These are phyloP conservation scores for Tetranychus cinnabarinus DNA, from an alignment of 1,140 invertebrate genomes.

Conservation along the genomic window DNA sequence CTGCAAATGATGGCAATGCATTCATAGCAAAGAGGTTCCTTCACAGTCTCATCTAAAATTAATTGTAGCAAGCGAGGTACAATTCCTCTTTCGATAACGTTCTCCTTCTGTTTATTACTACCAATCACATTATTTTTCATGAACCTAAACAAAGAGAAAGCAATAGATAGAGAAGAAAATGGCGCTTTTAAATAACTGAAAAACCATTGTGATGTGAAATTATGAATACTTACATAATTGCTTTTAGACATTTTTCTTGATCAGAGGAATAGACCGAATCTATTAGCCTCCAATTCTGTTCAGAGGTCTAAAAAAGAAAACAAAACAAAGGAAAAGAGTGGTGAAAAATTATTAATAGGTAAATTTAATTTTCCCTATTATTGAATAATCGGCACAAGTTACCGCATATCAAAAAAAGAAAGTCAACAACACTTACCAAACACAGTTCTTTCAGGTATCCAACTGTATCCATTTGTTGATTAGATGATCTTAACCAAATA, in stretches of 20 bases:
- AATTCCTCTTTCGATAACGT: slow-evolving; percentile 58
- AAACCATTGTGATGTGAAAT: background rate
- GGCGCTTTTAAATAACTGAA: background rate
- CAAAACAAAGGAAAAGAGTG: background rate
- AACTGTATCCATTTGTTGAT: background rate
- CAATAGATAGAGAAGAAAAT: background rate
- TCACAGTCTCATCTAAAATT: slow-evolving; percentile 33
- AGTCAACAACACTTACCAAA: background rate
- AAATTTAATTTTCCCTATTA: too few species aligned
- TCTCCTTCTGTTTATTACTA: slow-evolving; percentile 62
- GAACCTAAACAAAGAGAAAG: slow-evolving; percentile 25
- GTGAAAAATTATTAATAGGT: background rate
- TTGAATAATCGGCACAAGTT: too few species aligned
- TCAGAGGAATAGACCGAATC: slow-evolving; percentile 55
- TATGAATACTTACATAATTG: slow-evolving; percentile 28
- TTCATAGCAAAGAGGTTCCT: slow-evolving; percentile 39
- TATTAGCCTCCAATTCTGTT: slow-evolving; percentile 20
- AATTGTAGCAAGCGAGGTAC: slow-evolving; percentile 50
- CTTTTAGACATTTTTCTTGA: slow-evolving; percentile 39
- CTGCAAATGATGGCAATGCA: slow-evolving; percentile 47
- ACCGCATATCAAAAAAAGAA: background rate
- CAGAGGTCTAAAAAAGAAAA: background rate
- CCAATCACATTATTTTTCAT: slow-evolving; percentile 76
- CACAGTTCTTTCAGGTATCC: background rate
- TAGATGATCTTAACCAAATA: background rate